These are phyloP conservation scores for Rotaria macrura DNA, from an alignment of 2,888 invertebrate species.

Conservation along the genomic window DNA sequence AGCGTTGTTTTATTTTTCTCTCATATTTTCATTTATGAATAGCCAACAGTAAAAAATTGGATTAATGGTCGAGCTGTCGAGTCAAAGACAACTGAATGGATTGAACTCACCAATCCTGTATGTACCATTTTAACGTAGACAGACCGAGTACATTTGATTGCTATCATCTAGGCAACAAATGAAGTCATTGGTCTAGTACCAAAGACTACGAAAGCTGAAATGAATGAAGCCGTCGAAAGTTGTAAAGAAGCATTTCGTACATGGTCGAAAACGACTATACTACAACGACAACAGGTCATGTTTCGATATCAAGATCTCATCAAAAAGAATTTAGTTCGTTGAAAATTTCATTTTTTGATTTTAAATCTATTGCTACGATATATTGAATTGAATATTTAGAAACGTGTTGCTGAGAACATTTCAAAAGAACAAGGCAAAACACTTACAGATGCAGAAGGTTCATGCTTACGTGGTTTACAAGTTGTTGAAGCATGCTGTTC, in stretches of 20 bases:
- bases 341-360: background rate
- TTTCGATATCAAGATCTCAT: constrained; percentile 73
- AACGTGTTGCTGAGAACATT: constrained; percentile 76
- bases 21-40: too few relatives aligned
- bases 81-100: constrained; percentile 81
- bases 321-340: constrained; percentile 64
- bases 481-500: constrained; percentile 92
- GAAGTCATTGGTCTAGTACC: constrained; percentile 67
- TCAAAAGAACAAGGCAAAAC: constrained; percentile 96
- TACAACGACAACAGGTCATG: constrained; percentile 84
- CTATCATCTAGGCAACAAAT: constrained; percentile 51
- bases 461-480: constrained; percentile 84
- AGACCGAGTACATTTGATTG: background rate
- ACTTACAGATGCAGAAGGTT: constrained; percentile 87
- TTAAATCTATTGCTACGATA: background rate
- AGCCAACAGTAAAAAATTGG: constrained; percentile 74
- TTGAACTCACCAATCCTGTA: constrained; percentile 81
- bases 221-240: constrained; percentile 75
- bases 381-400: constrained; percentile 48
- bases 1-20: too few relatives aligned
- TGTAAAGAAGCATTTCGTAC: constrained; percentile 67
- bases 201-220: constrained; percentile 73
- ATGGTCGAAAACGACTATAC: constrained; percentile 81
- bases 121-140: too few relatives aligned
- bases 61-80: constrained; percentile 85